Percentiles rank a stretch among this genome's conserved stretches.
Evolutionary conservation across 2,113 vertebrate species (phyloP).

Genomic region (Thamnaconus septentrionalis): DNA sequence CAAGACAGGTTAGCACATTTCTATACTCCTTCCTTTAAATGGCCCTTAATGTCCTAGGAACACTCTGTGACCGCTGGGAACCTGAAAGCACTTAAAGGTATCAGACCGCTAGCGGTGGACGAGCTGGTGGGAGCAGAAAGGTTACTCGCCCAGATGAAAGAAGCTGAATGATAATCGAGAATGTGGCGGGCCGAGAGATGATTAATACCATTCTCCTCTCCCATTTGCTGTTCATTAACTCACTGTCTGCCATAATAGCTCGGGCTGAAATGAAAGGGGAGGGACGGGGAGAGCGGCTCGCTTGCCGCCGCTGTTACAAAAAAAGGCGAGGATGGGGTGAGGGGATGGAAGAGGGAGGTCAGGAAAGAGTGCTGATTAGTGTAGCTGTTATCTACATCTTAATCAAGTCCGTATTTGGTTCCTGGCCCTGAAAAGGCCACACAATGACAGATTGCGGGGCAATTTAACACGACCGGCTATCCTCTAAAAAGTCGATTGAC

Average conservation of each 20-base stretch:
- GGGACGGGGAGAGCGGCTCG: background rate
- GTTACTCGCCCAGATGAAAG: background rate
- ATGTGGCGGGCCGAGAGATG: background rate
- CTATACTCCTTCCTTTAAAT: too few species aligned
- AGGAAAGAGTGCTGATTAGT: background rate
- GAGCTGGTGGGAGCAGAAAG: background rate
- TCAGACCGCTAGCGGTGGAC: background rate
- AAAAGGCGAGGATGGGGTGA: background rate
- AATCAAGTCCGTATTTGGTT: conserved; percentile 18
- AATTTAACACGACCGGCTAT: conserved; percentile 3
- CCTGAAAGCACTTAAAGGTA: too few species aligned
- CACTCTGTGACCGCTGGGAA: too few species aligned
- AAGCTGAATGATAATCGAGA: conserved; percentile 2
- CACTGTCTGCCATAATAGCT: background rate
- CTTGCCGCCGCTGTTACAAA: background rate
- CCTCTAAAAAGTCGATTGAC: background rate
- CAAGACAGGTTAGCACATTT: too few species aligned
- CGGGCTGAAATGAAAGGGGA: background rate
- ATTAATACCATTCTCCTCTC: background rate
- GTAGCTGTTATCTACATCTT: background rate
- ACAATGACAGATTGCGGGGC: background rate
- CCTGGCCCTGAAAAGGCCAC: conserved; percentile 21
- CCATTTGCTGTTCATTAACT: background rate
- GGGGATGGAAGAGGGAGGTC: background rate
- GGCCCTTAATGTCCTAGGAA: too few species aligned